These are phyloP conservation scores for Ormyrus nitidulus DNA, from an alignment of 2,888 invertebrate species.

Conservation along the genomic window DNA sequence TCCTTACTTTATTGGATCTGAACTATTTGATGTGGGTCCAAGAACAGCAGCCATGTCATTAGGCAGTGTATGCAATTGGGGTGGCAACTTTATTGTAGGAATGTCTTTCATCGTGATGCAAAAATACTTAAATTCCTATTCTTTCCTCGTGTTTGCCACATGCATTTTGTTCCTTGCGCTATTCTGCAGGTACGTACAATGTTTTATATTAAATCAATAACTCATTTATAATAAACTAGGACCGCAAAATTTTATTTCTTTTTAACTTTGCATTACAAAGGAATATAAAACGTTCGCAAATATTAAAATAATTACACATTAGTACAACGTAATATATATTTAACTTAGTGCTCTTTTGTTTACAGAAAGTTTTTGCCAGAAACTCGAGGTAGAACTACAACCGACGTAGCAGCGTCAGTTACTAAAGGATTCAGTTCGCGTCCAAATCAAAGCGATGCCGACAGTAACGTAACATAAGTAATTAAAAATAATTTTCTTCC, in stretches of 20 bases:
- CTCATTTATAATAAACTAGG: too few species aligned
- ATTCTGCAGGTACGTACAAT: slow-evolving; percentile 78
- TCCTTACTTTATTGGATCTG: slow-evolving; percentile 91
- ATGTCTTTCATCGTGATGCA: slow-evolving; percentile 85
- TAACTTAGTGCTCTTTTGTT: slow-evolving; percentile 54
- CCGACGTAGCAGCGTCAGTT: slow-evolving; percentile 81
- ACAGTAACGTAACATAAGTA: slow-evolving; percentile 20
- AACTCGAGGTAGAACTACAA: slow-evolving; percentile 83
- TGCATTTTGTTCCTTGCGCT: slow-evolving; percentile 78
- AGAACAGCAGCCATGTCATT: slow-evolving; percentile 91
- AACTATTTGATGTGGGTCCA: slow-evolving; percentile 89
- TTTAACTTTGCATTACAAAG: neutral
- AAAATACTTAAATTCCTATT: slow-evolving; percentile 81
- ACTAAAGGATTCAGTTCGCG: slow-evolving; percentile 80
- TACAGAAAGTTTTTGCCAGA: slow-evolving; percentile 85
- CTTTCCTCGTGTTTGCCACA: slow-evolving; percentile 85
- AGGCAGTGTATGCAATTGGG: slow-evolving; percentile 92
- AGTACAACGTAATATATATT: slow-evolving; percentile 14
- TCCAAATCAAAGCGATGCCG: slow-evolving; percentile 64
- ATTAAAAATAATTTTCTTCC: neutral
- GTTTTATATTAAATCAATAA: neutral
- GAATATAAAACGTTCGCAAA: neutral
- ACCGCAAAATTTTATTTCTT: neutral
- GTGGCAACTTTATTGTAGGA: slow-evolving; percentile 90
- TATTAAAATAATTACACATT: slow-evolving; percentile 8